These are phyloP conservation scores for Lates japonicus DNA, from an alignment of 2,797 vertebrate genomes.

Conservation along the genomic window DNA sequence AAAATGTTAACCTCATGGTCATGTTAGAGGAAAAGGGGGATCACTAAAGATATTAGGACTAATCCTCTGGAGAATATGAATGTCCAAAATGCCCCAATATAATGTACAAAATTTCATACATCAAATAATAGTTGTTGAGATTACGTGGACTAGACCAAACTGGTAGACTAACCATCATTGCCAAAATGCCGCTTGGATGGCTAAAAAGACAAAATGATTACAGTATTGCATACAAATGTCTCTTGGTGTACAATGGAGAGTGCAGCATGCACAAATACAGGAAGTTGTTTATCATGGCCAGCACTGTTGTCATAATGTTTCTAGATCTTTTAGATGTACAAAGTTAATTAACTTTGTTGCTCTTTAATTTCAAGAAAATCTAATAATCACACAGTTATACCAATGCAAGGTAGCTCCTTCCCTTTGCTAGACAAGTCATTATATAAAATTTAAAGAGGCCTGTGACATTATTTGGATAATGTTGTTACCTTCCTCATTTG, in stretches of 20 bases:
- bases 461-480: neutral
- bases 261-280: neutral
- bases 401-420: too few species aligned
- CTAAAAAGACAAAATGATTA: neutral
- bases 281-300: neutral
- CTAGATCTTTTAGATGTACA: neutral
- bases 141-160: neutral
- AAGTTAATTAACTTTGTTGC: neutral
- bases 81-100: too few species aligned
- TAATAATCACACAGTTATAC: neutral
- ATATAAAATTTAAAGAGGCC: neutral
- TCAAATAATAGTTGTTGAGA: neutral
- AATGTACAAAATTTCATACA: too few species aligned
- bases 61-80: too few species aligned
- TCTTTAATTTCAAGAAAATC: neutral
- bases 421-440: neutral
- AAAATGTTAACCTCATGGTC: too few species aligned
- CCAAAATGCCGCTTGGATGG: neutral
- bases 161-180: neutral
- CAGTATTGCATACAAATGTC: neutral
- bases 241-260: too few species aligned
- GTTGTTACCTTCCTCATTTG: slow-evolving; percentile 29
- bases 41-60: too few species aligned
- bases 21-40: too few species aligned
- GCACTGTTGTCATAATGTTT: neutral